Evolutionary conservation across 2,113 vertebrate genomes (phyloP).

Genomic region (Gavia stellata): DNA sequence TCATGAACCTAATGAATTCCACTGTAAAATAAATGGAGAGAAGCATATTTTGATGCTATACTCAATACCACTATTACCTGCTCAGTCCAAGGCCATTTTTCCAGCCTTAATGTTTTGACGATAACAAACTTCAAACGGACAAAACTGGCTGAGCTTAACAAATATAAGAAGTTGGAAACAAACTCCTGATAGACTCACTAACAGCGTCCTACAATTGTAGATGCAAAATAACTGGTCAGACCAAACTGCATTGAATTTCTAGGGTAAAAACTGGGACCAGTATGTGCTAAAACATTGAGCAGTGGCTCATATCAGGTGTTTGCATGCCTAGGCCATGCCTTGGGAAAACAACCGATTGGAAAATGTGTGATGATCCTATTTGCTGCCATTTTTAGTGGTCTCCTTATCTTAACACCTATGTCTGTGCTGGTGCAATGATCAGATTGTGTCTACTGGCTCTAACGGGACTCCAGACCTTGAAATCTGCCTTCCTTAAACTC

Average conservation of each 20-base stretch:
- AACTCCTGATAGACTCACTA: not conserved
- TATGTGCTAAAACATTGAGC: not conserved
- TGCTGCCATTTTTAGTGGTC: not conserved
- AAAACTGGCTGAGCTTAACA: not conserved
- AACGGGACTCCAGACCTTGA: not conserved
- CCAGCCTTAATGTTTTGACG: not conserved
- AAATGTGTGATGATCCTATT: not conserved
- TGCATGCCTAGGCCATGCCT: not conserved
- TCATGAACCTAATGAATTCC: not conserved
- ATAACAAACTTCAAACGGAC: not conserved
- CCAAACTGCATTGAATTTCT: not conserved
- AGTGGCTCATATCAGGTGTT: not conserved
- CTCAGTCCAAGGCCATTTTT: not conserved
- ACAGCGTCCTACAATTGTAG: not conserved
- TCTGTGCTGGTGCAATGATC: not conserved
- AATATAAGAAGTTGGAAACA: not conserved
- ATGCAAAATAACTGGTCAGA: not conserved
- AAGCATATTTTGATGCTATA: not conserved
- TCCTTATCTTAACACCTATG: fast-evolving
- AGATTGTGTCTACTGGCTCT: not conserved
- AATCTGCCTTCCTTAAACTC: not conserved
- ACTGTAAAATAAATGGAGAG: not conserved
- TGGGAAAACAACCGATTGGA: not conserved
- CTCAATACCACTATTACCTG: not conserved
- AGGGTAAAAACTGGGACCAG: not conserved